These are phyloP conservation scores for Drosophila mulleri DNA, from an alignment of 2,888 invertebrate genomes.

Conservation along the genomic window DNA sequence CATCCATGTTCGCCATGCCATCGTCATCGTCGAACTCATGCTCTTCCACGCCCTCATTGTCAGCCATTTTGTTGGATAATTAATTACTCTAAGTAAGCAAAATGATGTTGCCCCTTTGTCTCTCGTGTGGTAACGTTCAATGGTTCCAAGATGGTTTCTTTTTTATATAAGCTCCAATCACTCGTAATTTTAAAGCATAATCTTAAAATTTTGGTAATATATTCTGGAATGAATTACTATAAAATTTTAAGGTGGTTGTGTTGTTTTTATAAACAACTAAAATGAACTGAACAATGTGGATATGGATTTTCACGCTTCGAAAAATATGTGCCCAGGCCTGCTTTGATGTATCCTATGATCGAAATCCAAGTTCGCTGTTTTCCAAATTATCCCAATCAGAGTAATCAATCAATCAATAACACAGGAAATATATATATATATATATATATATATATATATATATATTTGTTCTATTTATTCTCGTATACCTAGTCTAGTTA, in stretches of 20 bases:
- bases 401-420: too few relatives aligned
- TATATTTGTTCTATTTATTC: too few relatives aligned
- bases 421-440: too few relatives aligned
- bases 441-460: too few relatives aligned
- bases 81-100: background rate
- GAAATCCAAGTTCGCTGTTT: background rate
- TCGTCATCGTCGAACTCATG: slow-evolving; percentile 57
- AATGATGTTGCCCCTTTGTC: slow-evolving; percentile 1
- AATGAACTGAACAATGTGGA: slow-evolving; percentile 52
- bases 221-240: slow-evolving; percentile 47
- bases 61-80: slow-evolving; percentile 42
- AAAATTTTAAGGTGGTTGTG: slow-evolving; percentile 50
- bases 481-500: too few relatives aligned
- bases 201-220: slow-evolving; percentile 46
- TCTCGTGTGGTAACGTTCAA: background rate
- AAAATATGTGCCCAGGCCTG: slow-evolving; percentile 16
- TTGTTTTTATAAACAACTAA: slow-evolving; percentile 57
- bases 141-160: slow-evolving; percentile 5
- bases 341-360: slow-evolving; percentile 12
- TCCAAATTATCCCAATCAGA: background rate
- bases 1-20: slow-evolving; percentile 26
- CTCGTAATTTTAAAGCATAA: slow-evolving; percentile 42
- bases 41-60: slow-evolving; percentile 57
- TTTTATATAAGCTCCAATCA: slow-evolving; percentile 25
- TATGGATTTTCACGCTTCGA: background rate